Evolutionary conservation across 2,888 invertebrate species (phyloP).

Genomic region (Heliconius erato): DNA sequence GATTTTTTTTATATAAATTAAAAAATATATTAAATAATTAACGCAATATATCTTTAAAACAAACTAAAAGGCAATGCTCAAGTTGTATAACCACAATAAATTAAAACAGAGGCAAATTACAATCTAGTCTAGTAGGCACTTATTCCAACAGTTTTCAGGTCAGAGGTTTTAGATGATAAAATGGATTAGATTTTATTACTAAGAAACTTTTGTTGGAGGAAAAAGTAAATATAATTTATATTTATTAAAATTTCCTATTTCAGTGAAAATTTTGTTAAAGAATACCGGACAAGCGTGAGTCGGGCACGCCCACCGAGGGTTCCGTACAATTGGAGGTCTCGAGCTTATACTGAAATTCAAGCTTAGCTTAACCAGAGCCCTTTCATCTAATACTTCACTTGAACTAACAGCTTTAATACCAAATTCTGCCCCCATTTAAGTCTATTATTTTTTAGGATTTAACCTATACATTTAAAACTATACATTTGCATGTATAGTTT

Average conservation of each 20-base stretch:
- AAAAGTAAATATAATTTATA: neutral
- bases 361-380: too few species aligned
- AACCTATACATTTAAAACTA: too few species aligned
- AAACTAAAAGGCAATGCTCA: neutral
- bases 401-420: too few species aligned
- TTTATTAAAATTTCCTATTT: neutral
- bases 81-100: conserved; percentile 4
- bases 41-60: neutral
- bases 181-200: neutral
- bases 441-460: too few species aligned
- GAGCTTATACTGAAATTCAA: too few species aligned
- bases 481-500: too few species aligned
- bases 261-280: too few species aligned
- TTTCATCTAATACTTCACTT: too few species aligned
- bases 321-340: too few species aligned
- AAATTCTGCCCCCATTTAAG: too few species aligned
- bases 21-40: neutral
- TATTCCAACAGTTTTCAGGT: neutral
- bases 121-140: neutral
- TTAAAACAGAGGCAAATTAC: conserved; percentile 12
- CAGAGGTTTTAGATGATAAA: conserved; percentile 10
- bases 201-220: neutral
- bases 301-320: too few species aligned
- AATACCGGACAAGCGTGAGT: too few species aligned
- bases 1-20: neutral